Evolutionary conservation across 2,888 invertebrate genomes (phyloP), one percentile per base, ranked within the genome.

Genomic region (Lepidochitona cinerea): DNA sequence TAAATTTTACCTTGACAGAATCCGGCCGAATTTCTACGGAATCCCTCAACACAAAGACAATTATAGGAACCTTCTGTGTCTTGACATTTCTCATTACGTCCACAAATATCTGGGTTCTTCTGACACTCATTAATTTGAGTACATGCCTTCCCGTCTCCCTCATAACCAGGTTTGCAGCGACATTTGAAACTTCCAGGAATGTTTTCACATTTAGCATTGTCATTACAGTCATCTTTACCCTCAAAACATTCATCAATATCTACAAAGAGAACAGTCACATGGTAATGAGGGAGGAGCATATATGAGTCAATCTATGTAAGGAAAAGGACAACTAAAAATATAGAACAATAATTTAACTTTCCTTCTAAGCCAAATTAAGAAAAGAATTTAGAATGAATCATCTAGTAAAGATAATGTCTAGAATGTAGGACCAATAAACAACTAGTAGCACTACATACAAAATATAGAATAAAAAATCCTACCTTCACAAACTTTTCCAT

Each of bases 401-500:
- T n/a, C n/a, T n/a, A n/a, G n/a, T n/a, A n/a, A n/a, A n/a, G n/a
- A n/a, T n/a, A n/a, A n/a, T n/a, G n/a, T n/a, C n/a, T n/a, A n/a
- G n/a, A n/a, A n/a, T n/a, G n/a, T n/a, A n/a, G n/a, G n/a, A n/a
- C n/a, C n/a, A n/a, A n/a, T n/a, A n/a, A n/a, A n/a, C n/a, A n/a
- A n/a, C n/a, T n/a, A n/a, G n/a, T n/a, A n/a, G n/a, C n/a, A n/a
- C n/a, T n/a, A n/a, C n/a, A n/a, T n/a, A n/a, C n/a, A n/a, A n/a
- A n/a, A n/a, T n/a, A n/a, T n/a, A n/a, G n/a, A n/a, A n/a, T n/a
- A n/a, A n/a, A n/a, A 49, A 49, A 23, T n/a, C 49, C 23, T 49
- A 59, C 59, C 67, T 4, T 29, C 36, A 29, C 76, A 75, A 23
- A 14, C 59, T 29, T 35, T 64, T 18, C 72, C 71, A 68, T 71